Evolutionary conservation across 2,797 vertebrate genomes (phyloP), one percentile per base, ranked within the genome.

Genomic region (Poeciliopsis infans): DNA sequence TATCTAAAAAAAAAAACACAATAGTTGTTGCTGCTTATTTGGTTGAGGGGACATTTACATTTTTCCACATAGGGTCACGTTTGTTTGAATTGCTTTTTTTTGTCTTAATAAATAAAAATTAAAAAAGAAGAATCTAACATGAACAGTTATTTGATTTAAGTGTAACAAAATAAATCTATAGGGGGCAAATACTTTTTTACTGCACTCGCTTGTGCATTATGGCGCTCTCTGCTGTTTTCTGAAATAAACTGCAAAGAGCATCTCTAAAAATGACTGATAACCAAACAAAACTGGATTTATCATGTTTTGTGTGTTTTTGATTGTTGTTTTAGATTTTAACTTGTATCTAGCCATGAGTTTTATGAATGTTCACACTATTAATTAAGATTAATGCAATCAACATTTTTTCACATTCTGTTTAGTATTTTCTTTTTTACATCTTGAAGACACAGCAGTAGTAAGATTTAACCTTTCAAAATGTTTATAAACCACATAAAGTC

Each of bases 401-500:
- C 8, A 1, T 66, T 36, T 66, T 18, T 23, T 31, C 6, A 66
- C 31, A 25, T 53, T 53, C 20, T 10, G 7, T 66, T 66, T 1
- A 33, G 23, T 23, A 68, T 25, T 16, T 47, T 72, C 15, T 31
- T 71, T 46, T 46, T 16, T 33, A 11, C n/a, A 20, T 47, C 70
- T 18, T 33, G 45, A 47, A 28, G 43, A 6, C 12, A 31, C 43
- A 72, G 45, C 4, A 8, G 25, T 46, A 47, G 28, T 28, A 47
- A 3, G 13, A 46, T 15, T 7, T n/a, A 16, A 47, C 16, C 69
- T 72, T 18, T 45, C 4, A 70, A 43, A 5, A 45, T 20, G 13
- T 5, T 76, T 31, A 12, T 46, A 80, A 75, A 23, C 49, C 20
- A 53, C 10, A 86, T 70, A 49, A 41, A 59, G 7, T 33, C n/a